phyloP scores from a whole-genome alignment of 1,140 invertebrate species.

The Drosophila tani region DNA sequence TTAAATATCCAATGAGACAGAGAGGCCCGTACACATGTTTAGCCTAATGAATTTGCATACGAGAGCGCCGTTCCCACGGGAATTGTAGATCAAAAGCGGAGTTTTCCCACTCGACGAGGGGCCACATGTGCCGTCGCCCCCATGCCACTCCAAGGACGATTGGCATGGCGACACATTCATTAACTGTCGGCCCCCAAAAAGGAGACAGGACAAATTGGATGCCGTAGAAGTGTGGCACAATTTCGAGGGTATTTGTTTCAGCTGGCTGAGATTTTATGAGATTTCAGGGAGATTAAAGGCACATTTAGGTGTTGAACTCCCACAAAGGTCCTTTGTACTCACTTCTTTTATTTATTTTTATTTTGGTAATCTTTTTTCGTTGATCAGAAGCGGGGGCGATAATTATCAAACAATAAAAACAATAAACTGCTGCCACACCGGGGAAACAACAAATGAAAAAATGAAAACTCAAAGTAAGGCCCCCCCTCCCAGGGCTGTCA shows the following conservation, averaged over 20 bases:
- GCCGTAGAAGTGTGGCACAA: conserved; percentile 1
- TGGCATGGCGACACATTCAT: conserved; percentile 53
- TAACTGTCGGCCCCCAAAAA: conserved; percentile 28
- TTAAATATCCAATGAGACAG: conserved; percentile 44
- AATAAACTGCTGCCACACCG: conserved; percentile 78
- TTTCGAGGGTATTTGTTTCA: conserved; percentile 16
- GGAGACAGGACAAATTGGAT: conserved; percentile 44
- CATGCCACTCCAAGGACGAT: conserved; percentile 9
- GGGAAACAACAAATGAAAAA: conserved; percentile 27
- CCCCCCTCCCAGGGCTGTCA: conserved; percentile 30
- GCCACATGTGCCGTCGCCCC: conserved; percentile 21
- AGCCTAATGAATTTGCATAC: conserved; percentile 54
- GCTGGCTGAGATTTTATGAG: conserved; percentile 28
- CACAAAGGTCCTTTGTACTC: conserved; percentile 53
- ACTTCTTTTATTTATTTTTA: conserved; percentile 25
- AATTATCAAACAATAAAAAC: conserved; percentile 82
- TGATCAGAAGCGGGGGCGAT: conserved; percentile 54
- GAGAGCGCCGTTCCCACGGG: conserved; percentile 31
- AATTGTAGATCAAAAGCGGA: conserved; percentile 52
- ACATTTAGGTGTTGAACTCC: conserved; percentile 40
- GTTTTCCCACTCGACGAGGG: conserved; percentile 15
- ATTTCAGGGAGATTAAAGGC: conserved; percentile 32
- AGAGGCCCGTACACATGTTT: conserved; percentile 40
- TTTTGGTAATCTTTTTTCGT: conserved; percentile 60
- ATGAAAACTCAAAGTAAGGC: conserved; percentile 45